Evolutionary conservation across 1,140 invertebrate species (phyloP).

Genomic region (Meloidogyne hapla): DNA sequence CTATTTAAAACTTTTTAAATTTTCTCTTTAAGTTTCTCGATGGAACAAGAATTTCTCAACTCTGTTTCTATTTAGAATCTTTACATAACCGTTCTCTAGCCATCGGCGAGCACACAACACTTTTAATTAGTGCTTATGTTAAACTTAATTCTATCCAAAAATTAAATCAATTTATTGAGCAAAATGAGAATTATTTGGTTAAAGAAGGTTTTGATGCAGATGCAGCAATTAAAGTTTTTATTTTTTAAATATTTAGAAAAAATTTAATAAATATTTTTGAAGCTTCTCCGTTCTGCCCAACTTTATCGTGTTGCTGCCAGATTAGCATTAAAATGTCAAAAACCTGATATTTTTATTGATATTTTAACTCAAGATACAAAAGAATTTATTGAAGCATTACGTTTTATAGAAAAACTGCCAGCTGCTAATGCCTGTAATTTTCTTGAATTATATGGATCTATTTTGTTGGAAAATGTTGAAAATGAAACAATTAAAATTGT

Average conservation of each 20-base stretch:
- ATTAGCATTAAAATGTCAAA: conserved; percentile 37
- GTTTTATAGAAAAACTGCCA: conserved; percentile 41
- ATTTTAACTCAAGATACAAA: conserved; percentile 52
- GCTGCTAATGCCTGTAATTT: conserved; percentile 22
- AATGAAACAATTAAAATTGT: conserved; percentile 37
- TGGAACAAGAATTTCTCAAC: conserved; percentile 47
- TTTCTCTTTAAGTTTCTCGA: conserved; percentile 54
- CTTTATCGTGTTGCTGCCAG: conserved; percentile 43
- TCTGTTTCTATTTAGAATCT: conserved; percentile 56
- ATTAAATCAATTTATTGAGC: conserved; percentile 47
- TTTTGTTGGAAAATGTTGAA: conserved; percentile 43
- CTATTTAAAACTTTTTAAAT: conserved; percentile 1
- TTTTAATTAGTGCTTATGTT: conserved; percentile 56
- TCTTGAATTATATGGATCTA: conserved; percentile 45
- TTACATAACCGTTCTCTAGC: conserved; percentile 50
- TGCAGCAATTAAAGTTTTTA: conserved; percentile 48
- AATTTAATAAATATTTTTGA: conserved; percentile 22
- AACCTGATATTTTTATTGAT: conserved; percentile 40
- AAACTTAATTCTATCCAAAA: conserved; percentile 49
- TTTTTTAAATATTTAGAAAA: conserved; percentile 18
- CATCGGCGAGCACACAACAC: conserved; percentile 52
- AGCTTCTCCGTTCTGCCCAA: conserved; percentile 49
- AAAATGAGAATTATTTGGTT: conserved; percentile 25
- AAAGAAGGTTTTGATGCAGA: conserved; percentile 42
- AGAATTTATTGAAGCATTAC: conserved; percentile 45